Evolutionary conservation across 1,140 invertebrate genomes (phyloP), one percentile per base, ranked within the genome.

Genomic region (Bombus soroeensis): DNA sequence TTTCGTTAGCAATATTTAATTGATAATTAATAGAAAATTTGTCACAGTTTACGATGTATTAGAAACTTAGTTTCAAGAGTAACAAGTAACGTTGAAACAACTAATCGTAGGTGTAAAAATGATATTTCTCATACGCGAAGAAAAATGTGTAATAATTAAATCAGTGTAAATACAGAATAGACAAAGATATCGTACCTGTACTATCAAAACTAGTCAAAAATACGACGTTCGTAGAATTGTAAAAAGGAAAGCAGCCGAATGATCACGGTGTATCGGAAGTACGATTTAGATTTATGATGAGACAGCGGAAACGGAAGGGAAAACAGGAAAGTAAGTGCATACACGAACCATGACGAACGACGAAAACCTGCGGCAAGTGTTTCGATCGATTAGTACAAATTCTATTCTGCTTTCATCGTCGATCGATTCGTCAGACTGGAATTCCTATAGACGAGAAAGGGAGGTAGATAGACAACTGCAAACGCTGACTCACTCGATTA

Each of bases 401-500:
- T 4, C 39, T 57, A 68, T 71, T 68, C 73, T 39, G 68, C 32
- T 73, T 80, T 72, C 57, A 47, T 72, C 68, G 83, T 41, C 77
- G 83, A 80, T 85, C 72, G 83, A 85, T 85, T 85, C 77, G 83
- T 73, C 77, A 39, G 76, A 37, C 32, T 85, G 77, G 83, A 85
- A 85, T 83, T 83, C 83, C 77, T 64, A 28, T 68, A n/a, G n/a
- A 12, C 76, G 28, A 80, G 81, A 82, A 82, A 82, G 80, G 71
- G 43, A 83, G 74, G 59, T 64, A 41, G 82, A 83, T 83, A 83
- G 75, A 39, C 82, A 70, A 83, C 75, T 28, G 74, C 75, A 9
- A 59, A 10, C 64, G 82, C 82, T 83, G 82, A 83, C 82, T 83
- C 82, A 83, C 64, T 70, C 74, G 82, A 83, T 83, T 83, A 83